Percentiles rank a stretch among this genome's conserved stretches.
Evolutionary conservation across 2,797 vertebrate species (phyloP).

Genomic region (Antennarius maculatus): DNA sequence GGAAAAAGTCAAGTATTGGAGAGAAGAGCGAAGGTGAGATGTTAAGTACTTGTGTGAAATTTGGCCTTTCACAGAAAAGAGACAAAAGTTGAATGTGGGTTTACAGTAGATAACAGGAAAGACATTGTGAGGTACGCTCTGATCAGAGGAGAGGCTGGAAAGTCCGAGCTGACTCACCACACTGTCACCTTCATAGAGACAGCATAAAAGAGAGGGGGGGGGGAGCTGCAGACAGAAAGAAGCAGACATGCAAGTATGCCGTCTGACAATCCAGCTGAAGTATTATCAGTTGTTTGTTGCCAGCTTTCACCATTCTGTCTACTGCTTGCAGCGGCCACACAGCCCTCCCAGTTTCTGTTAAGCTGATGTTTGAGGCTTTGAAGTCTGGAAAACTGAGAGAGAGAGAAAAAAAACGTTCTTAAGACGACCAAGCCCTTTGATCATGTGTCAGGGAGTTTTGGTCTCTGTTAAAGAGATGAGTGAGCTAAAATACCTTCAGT

Average conservation of each 20-base stretch:
- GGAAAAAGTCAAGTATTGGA: conserved; percentile 40
- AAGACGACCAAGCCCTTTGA: conserved; percentile 77
- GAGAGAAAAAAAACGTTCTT: conserved; percentile 59
- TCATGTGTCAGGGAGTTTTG: conserved; percentile 74
- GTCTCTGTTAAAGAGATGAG: conserved; percentile 77
- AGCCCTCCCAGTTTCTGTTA: conserved; percentile 40
- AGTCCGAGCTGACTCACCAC: conserved; percentile 75
- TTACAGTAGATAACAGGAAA: conserved; percentile 57
- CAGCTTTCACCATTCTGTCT: conserved; percentile 61
- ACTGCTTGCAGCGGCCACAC: conserved; percentile 42
- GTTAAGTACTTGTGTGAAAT: conserved; percentile 60
- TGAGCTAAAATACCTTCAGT: conserved; percentile 68
- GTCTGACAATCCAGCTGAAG: conserved; percentile 28
- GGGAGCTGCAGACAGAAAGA: conserved; percentile 9
- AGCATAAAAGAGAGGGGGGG: conserved; percentile 10
- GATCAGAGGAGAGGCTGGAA: conserved; percentile 71
- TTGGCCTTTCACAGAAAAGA: conserved; percentile 39
- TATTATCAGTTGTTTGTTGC: conserved; percentile 64
- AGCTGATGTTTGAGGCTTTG: conserved; percentile 71
- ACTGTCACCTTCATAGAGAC: conserved; percentile 57
- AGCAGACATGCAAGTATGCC: conserved; percentile 16
- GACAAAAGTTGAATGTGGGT: conserved; percentile 7
- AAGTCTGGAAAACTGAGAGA: conserved; percentile 68
- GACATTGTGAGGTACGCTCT: conserved; percentile 46
- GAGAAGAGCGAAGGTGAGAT: conserved; percentile 57